Conservation (phyloP, 2,797 vertebrate species). For the Pitangus sulphuratus region DNA sequence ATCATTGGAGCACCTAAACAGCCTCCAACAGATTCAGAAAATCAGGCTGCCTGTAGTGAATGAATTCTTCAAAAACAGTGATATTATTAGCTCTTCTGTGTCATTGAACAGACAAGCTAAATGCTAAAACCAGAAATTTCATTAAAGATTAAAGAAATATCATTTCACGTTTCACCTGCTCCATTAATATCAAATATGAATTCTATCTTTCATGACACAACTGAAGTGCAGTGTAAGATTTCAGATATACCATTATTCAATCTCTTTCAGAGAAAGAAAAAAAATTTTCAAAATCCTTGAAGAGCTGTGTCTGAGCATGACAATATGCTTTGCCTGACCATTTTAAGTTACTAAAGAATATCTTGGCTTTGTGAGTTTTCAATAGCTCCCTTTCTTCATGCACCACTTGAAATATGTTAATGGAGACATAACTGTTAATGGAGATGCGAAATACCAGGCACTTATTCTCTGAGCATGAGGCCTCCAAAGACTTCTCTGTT, state of each 20-base stretch:
- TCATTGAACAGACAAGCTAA: conserved; percentile 60
- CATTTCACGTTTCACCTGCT: conserved; percentile 72
- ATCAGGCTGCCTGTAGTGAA: conserved; percentile 19
- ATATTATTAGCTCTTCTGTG: conserved; percentile 67
- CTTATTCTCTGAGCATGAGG: not conserved
- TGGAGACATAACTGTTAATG: conserved; percentile 15
- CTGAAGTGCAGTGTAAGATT: conserved; percentile 52
- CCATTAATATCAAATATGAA: conserved; percentile 69
- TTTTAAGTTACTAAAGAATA: conserved; percentile 28
- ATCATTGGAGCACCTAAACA: conserved; percentile 43
- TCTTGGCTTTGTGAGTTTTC: conserved; percentile 21
- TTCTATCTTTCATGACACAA: conserved; percentile 36
- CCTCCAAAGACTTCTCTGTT: not conserved
- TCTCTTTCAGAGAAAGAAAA: not conserved
- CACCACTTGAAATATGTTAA: conserved; percentile 47
- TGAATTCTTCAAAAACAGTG: conserved; percentile 53
- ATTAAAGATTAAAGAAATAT: conserved; percentile 74
- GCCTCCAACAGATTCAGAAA: conserved; percentile 45
- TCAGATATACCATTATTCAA: conserved; percentile 30
- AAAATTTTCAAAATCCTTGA: conserved; percentile 26
- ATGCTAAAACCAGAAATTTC: conserved; percentile 67
- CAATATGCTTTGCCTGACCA: conserved; percentile 14
- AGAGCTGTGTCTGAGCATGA: not conserved
- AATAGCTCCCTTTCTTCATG: conserved; percentile 27
- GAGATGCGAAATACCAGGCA: not conserved